Evolutionary conservation across 2,113 vertebrate species (phyloP).

Genomic region (Empidonax alnorum): DNA sequence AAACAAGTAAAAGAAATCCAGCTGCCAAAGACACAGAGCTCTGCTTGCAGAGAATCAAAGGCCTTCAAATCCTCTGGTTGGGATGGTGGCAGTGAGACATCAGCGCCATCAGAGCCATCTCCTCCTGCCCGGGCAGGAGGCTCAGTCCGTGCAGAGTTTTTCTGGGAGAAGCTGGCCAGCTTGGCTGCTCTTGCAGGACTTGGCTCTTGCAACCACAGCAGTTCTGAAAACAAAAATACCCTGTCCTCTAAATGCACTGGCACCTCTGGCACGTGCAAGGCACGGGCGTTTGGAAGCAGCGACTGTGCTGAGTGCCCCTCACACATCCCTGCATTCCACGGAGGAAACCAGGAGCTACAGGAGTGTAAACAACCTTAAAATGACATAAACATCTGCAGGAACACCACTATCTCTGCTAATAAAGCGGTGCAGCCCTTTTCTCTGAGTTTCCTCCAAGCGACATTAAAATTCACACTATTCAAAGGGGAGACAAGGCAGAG

Average conservation of each 20-base stretch:
- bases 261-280: fast-evolving
- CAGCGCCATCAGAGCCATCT: not conserved
- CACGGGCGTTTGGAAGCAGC: fast-evolving
- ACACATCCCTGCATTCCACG: fast-evolving
- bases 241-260: fast-evolving
- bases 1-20: not conserved
- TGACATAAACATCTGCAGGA: not conserved
- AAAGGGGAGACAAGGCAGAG: not conserved
- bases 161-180: not conserved
- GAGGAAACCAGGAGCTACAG: not conserved
- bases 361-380: not conserved
- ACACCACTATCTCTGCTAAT: not conserved
- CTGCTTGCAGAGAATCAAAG: not conserved
- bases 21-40: not conserved
- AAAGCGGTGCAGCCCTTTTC: not conserved
- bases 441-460: not conserved
- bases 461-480: not conserved
- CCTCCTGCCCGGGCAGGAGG: not conserved
- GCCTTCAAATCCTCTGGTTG: not conserved
- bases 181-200: not conserved
- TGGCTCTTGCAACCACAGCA: not conserved
- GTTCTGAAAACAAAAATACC: not conserved
- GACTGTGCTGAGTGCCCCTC: fast-evolving
- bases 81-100: not conserved
- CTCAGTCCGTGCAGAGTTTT: not conserved